phyloP scores from a whole-genome alignment of 2,113 vertebrate genomes.

The sheep (Ovis aries) region ARS-UI_Ramb_v3.0 NC_056060.1:67012501-67013000 shows the following conservation, averaged over 20 bases:
- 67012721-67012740: background rate
- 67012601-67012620: background rate
- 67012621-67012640: background rate
- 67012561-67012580: background rate
- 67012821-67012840: background rate
- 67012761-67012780: background rate
- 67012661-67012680: background rate
- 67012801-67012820: background rate
- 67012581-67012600: no score
- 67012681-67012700: background rate
- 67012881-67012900: background rate
- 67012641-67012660: background rate
- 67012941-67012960: background rate
- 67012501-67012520: background rate
- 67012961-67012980: background rate
- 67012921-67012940: background rate
- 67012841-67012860: background rate
- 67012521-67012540: background rate
- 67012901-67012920: background rate
- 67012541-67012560: background rate
- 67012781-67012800: background rate
- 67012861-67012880: background rate
- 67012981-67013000: background rate
- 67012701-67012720: background rate
- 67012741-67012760: background rate